Evolutionary conservation across 2,888 invertebrate genomes (phyloP).

Genomic region (Acrobasis suavella): DNA sequence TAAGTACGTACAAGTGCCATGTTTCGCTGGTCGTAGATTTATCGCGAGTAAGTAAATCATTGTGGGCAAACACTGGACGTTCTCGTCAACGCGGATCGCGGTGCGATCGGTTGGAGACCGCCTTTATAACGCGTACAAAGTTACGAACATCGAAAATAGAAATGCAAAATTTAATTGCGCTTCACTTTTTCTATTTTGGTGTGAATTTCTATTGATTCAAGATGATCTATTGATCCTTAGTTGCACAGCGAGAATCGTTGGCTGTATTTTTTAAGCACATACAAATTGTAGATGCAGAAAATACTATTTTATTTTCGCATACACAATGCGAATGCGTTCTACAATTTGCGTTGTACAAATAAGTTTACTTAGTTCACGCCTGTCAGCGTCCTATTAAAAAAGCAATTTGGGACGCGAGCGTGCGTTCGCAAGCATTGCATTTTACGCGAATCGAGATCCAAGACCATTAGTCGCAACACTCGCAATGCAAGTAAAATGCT

Average conservation of each 20-base stretch:
- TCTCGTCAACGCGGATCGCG: constrained; percentile 56
- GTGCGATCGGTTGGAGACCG: constrained; percentile 46
- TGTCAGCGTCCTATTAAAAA: constrained; percentile 25
- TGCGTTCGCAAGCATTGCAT: constrained; percentile 17
- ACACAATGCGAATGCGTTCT: neutral
- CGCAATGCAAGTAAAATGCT: constrained; percentile 47
- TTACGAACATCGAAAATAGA: too few species aligned
- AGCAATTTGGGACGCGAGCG: constrained; percentile 22
- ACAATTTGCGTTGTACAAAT: constrained; percentile 1
- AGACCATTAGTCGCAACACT: constrained; percentile 48
- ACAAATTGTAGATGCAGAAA: neutral
- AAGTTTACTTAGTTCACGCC: constrained; percentile 18
- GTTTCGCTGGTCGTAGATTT: constrained; percentile 38
- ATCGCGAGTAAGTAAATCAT: constrained; percentile 60
- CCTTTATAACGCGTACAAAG: constrained; percentile 40
- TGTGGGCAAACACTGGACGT: constrained; percentile 55
- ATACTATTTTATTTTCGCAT: neutral
- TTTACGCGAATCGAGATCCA: constrained; percentile 48
- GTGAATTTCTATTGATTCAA: too few species aligned
- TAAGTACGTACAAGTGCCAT: constrained; percentile 32
- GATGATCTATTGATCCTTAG: too few species aligned
- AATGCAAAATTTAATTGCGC: too few species aligned
- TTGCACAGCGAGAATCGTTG: neutral
- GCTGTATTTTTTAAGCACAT: neutral
- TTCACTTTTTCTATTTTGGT: too few species aligned